Percentiles rank a stretch among this genome's conserved stretches.
These are phyloP conservation scores for Mus pahari DNA, from an alignment of 2,113 vertebrate genomes.

Conservation along the genomic window DNA sequence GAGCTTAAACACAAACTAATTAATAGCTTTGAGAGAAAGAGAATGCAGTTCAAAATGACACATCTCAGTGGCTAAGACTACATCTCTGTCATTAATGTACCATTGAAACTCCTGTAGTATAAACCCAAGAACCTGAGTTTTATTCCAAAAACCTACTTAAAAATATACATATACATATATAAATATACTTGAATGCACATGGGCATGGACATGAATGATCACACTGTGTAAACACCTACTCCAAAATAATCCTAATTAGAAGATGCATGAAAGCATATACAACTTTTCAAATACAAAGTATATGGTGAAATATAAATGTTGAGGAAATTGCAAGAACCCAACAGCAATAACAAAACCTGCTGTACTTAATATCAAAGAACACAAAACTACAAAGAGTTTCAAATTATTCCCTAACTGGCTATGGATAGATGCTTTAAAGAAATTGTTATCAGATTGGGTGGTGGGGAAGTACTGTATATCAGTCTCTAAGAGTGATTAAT, in stretches of 20 bases:
- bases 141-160: neutral
- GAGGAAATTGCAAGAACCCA: neutral
- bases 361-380: neutral
- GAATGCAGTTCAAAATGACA: neutral
- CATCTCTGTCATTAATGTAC: too few relatives aligned
- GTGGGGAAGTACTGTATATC: neutral
- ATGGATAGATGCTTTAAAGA: neutral
- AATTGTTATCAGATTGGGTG: neutral
- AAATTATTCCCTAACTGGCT: neutral
- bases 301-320: neutral
- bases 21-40: neutral
- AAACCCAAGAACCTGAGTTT: neutral
- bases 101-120: neutral
- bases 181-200: neutral
- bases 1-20: neutral
- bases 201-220: neutral
- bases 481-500: neutral
- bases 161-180: neutral
- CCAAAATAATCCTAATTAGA: neutral
- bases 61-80: neutral
- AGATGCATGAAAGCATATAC: neutral
- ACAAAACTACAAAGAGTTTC: neutral
- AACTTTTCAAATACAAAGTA: conserved; percentile 11
- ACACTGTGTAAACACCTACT: neutral
- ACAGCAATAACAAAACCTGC: neutral